Base-by-base conservation (phyloP, 2,888 invertebrate genomes). In the Pandemis cinnamomeana region DNA sequence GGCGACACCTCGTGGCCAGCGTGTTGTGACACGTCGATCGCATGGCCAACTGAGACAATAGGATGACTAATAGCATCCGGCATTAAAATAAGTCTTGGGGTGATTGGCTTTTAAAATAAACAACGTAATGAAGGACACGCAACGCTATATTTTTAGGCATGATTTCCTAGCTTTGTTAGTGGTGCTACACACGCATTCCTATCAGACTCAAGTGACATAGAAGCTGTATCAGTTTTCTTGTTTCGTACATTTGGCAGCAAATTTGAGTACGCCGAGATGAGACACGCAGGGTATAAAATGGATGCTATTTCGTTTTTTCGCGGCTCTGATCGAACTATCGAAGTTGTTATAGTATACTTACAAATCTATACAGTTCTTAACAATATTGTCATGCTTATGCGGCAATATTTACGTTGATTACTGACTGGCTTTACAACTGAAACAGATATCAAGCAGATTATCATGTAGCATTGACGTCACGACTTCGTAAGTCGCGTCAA, bases 61-160 rank as follows among this genome's bases (percentile, higher is more conserved):
- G 63, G 63, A 68, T 68, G 63, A 72, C 72, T 62, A 68, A 72
- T 63, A 63, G 36, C 68, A 55, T 48, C 72, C 62, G 72, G 55
- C 62, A 20, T 53, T 46, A 68, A 72, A 60, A 58, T 51, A 66
- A 20, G 46, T 13, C 66, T 48, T 13, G 70, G 48, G 20, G 42
- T 60, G 66, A 42, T 20, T 51, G 61, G 53, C 53, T 58, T 44
- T 44, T 46, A 11, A 7, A 11, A 48, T 51, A 60, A 62, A 62
- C 44, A 63, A 55, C 53, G 5, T 36, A 36, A 36, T 36, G 27
- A 36, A 36, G 27, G 27, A 36, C 27, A 36, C 27, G 27, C 27
- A 36, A 36, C 27, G 27, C 27, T 36, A 36, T 36, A 36, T 36
- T 36, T 36, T 36, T 36, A 36, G 27, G 27, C 27, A 36, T 36